These are phyloP conservation scores for Chaetura pelagica DNA, from an alignment of 2,113 vertebrate species.

Conservation along the genomic window DNA sequence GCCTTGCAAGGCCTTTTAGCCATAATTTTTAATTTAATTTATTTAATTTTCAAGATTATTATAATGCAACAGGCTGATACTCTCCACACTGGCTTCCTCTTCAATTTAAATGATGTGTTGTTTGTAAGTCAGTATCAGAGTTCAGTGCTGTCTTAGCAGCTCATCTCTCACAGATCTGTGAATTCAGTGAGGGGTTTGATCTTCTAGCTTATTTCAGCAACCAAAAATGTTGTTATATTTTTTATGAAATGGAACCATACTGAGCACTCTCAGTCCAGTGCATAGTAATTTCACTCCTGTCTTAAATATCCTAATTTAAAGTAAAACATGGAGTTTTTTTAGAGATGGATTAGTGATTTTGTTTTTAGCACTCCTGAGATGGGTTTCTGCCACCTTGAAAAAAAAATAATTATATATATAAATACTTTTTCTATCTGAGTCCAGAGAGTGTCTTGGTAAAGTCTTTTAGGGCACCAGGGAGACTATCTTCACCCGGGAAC, in stretches of 20 bases:
- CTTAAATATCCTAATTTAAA: not conserved
- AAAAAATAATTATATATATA: no score
- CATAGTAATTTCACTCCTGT: not conserved
- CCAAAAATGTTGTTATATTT: not conserved
- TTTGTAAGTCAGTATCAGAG: not conserved
- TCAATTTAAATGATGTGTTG: not conserved
- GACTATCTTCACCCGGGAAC: not conserved
- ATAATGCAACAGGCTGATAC: not conserved
- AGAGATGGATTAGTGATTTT: not conserved
- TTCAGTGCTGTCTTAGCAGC: not conserved
- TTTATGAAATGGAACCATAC: not conserved
- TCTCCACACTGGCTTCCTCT: rapidly evolving
- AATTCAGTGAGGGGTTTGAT: not conserved
- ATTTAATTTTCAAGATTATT: not conserved
- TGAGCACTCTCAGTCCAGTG: not conserved
- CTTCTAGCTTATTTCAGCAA: not conserved
- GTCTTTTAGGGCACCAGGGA: not conserved
- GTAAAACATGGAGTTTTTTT: not conserved
- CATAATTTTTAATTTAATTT: not conserved
- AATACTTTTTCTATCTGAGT: not conserved
- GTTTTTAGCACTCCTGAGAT: not conserved
- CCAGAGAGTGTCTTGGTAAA: not conserved
- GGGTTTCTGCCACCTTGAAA: not conserved
- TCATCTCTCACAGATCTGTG: not conserved
- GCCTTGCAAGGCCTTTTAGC: not conserved